phyloP scores from a whole-genome alignment of 2,113 vertebrate species.

The Tor tambroides region DNA sequence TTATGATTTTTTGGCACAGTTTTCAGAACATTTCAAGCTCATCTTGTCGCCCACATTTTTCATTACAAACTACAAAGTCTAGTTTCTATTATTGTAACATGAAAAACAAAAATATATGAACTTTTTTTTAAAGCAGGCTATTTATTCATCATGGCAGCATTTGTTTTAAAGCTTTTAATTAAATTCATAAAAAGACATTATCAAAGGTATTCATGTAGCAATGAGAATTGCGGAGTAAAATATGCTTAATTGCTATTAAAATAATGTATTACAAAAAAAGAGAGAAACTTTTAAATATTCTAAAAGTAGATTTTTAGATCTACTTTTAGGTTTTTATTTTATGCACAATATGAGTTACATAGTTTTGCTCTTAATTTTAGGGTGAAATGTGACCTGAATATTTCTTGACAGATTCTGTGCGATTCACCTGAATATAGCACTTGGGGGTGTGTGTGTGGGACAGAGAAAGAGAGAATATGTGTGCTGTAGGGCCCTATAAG shows the following conservation, averaged over 20 bases:
- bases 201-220: not conserved
- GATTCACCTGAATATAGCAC: conserved; percentile 5
- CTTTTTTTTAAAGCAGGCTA: no score
- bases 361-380: not conserved
- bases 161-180: not conserved
- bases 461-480: not conserved
- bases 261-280: not conserved
- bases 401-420: not conserved
- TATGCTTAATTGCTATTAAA: not conserved
- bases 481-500: conserved; percentile 4
- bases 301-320: not conserved
- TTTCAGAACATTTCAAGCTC: not conserved
- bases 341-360: not conserved
- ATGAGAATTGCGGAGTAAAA: not conserved
- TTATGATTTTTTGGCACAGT: not conserved
- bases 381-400: not conserved
- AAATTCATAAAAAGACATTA: not conserved
- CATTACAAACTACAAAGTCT: not conserved
- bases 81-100: not conserved
- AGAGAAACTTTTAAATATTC: not conserved
- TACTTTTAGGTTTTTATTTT: not conserved
- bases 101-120: not conserved
- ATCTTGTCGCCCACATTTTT: not conserved
- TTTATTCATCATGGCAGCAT: not conserved
- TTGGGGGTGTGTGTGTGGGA: not conserved